Evolutionary conservation across 2,797 vertebrate species (phyloP).

Genomic region (Sebastiscus albofasciatus): DNA sequence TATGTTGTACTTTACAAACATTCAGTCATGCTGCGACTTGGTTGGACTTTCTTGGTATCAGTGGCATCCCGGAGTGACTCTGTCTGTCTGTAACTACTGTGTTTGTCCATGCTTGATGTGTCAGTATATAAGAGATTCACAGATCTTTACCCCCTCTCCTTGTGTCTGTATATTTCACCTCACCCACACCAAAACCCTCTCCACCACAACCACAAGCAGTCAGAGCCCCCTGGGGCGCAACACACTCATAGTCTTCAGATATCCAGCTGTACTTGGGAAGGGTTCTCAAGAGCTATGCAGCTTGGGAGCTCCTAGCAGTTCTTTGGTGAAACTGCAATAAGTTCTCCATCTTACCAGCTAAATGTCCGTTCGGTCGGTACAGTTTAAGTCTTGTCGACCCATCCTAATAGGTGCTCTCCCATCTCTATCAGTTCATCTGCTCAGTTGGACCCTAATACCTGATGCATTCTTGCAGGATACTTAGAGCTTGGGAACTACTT

Average conservation of each 20-base stretch:
- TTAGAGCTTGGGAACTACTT: background rate
- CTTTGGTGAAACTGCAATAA: slow-evolving; percentile 35
- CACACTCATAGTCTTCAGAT: slow-evolving; percentile 27
- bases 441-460: background rate
- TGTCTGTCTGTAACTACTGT: slow-evolving; percentile 77
- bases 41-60: slow-evolving; percentile 62
- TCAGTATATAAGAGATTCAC: slow-evolving; percentile 80
- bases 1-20: slow-evolving; percentile 13
- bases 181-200: slow-evolving; percentile 53
- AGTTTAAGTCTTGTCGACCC: slow-evolving; percentile 12
- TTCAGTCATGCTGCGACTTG: slow-evolving; percentile 41
- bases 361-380: slow-evolving; percentile 1
- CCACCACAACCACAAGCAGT: slow-evolving; percentile 37
- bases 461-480: background rate
- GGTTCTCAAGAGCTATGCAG: slow-evolving; percentile 38
- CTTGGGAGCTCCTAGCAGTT: slow-evolving; percentile 42
- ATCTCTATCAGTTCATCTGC: slow-evolving; percentile 18
- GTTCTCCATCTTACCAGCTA: slow-evolving; percentile 26
- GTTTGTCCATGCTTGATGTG: slow-evolving; percentile 79
- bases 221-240: slow-evolving; percentile 40
- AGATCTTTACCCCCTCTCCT: slow-evolving; percentile 62
- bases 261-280: slow-evolving; percentile 36
- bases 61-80: slow-evolving; percentile 73
- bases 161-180: slow-evolving; percentile 61
- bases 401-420: slow-evolving; percentile 23